Conservation (phyloP, 2,797 vertebrate genomes). For the Emys orbicularis region DNA sequence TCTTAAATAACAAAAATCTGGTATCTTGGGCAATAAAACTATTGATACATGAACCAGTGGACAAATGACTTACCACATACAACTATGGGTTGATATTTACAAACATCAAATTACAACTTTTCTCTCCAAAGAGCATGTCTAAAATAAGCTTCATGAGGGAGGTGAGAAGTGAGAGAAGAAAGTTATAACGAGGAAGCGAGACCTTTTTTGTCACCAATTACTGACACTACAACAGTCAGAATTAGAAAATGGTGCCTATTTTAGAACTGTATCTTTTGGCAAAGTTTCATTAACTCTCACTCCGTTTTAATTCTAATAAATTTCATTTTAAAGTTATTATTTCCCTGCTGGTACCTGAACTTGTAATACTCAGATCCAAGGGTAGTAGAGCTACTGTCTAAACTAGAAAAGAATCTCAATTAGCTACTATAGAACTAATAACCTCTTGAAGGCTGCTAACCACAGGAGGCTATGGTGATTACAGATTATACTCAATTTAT, state of each 20-base stretch:
- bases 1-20: background rate
- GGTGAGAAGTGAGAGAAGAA: background rate
- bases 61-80: background rate
- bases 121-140: background rate
- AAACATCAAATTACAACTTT: background rate
- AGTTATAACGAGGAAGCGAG: background rate
- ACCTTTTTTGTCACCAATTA: background rate
- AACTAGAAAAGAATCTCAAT: constrained; percentile 12
- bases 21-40: background rate
- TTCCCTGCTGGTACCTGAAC: background rate
- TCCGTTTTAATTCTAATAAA: constrained; percentile 2
- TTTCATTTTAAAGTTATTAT: constrained; percentile 3
- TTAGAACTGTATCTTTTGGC: background rate
- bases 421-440: constrained; percentile 6
- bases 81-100: background rate
- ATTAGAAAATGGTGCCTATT: background rate
- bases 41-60: background rate
- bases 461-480: constrained; percentile 19
- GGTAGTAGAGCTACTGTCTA: background rate
- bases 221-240: background rate
- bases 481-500: constrained; percentile 9
- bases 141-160: background rate
- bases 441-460: background rate
- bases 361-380: background rate
- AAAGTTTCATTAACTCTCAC: background rate